These are phyloP conservation scores for Ramphastos sulfuratus DNA, from an alignment of 2,113 vertebrate species.

Conservation along the genomic window DNA sequence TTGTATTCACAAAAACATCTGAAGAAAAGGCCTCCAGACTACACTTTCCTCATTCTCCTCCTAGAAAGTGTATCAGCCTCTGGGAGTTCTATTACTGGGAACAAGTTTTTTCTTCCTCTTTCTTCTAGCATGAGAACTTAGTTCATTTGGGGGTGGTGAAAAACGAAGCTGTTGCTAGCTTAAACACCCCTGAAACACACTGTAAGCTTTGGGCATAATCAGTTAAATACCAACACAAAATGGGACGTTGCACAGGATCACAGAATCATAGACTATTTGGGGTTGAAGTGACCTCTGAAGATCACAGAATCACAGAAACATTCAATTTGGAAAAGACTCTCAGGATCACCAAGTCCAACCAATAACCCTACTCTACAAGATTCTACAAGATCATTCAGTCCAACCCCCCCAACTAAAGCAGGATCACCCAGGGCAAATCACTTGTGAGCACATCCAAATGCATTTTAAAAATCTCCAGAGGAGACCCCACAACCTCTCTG, in stretches of 20 bases:
- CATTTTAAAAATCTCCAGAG: too few relatives aligned
- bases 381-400: too few relatives aligned
- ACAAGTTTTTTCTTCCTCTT: not conserved
- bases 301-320: too few relatives aligned
- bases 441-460: too few relatives aligned
- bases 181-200: not conserved
- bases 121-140: not conserved
- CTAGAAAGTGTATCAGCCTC: not conserved
- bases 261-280: too few relatives aligned
- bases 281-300: too few relatives aligned
- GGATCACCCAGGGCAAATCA: too few relatives aligned
- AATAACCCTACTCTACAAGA: too few relatives aligned
- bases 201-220: not conserved
- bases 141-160: not conserved
- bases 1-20: not conserved
- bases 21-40: not conserved
- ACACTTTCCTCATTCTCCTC: not conserved
- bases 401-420: too few relatives aligned
- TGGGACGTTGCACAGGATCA: not conserved
- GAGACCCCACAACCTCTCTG: too few relatives aligned
- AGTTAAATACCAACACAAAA: not conserved
- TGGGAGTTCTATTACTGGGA: not conserved
- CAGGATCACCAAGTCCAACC: too few relatives aligned
- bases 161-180: not conserved
- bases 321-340: too few relatives aligned